Base-by-base conservation (phyloP, 2,888 invertebrate genomes). In the Nymphalis urticae region DNA sequence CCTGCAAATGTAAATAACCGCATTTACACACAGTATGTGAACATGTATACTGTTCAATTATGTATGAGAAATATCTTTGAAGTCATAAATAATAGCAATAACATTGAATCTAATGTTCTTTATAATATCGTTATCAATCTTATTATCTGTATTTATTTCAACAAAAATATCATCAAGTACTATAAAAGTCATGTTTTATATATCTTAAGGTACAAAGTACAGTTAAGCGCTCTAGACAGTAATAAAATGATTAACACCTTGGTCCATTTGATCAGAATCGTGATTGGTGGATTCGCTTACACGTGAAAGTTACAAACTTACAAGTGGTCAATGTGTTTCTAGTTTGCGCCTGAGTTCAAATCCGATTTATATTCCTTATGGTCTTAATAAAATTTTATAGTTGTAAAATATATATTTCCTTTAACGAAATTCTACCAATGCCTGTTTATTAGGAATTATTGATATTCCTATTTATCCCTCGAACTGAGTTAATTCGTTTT, bases 171-270 rank as follows among this genome's bases (percentile, higher is more conserved):
- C 32, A n/a, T 56, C 56, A 56, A 32, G 32, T n/a, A n/a, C 58
- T 42, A 5, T 19, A 36, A 42, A 42, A 58, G 13, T 19, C 42
- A 42, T 58, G 36, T 58, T 42, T 8, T 58, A 42, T 24, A 48
- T 48, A 27, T 62, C 19, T 48, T 61, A 66, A 62, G 71, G 47
- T 64, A 66, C 62, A 24, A 58, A 72, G 75, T 74, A 74, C 75
- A 74, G 75, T 75, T 74, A 75, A 66, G 56, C 71, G 53, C 48
- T 64, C 63, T 64, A 62, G 68, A 56, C 67, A 67, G 73, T 76
- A 74, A 80, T 79, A 77, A 82, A 85, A 83, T 85, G 80, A 86
- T 86, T 85, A 86, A 86, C 85, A 82, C 85, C 80, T 68, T 66
- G 78, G 80, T 81, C 77, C 82, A 80, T 79, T 83, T 82, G 85